A percentile compares a stretch with the other conserved stretches of the same genome.
phyloP scores from a whole-genome alignment of 2,797 vertebrate genomes.

The Sardinella longiceps region DNA sequence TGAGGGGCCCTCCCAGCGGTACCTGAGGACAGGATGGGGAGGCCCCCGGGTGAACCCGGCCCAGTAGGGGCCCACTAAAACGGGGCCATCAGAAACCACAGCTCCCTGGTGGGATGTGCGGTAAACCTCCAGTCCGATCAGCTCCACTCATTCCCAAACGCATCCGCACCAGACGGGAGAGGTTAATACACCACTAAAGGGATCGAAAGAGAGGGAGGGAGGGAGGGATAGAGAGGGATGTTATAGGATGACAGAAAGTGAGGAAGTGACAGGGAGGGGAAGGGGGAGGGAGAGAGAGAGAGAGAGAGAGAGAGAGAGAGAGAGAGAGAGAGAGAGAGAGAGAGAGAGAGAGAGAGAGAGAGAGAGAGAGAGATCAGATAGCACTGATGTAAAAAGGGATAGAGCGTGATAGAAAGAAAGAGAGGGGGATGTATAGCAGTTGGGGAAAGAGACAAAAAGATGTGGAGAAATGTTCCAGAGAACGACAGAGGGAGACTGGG shows the following conservation, averaged over 20 bases:
- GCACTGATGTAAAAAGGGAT: not conserved
- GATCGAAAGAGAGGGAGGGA: not conserved
- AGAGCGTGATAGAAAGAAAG: not conserved
- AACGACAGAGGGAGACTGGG: not conserved
- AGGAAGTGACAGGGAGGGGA: not conserved
- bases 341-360: not conserved
- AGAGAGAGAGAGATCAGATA: conserved; percentile 3
- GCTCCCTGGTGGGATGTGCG: not conserved
- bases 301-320: not conserved
- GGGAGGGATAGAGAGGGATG: not conserved
- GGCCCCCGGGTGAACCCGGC: not conserved
- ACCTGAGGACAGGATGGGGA: not conserved
- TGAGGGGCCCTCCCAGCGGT: not conserved
- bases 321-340: not conserved
- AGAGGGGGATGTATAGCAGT: not conserved
- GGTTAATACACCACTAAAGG: not conserved
- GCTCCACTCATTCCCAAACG: not conserved
- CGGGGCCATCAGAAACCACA: conserved; percentile 14
- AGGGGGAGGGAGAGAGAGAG: not conserved
- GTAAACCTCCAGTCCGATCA: not conserved
- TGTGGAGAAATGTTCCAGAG: not conserved
- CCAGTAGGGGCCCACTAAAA: not conserved
- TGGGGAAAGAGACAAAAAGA: not conserved
- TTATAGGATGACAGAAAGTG: not conserved
- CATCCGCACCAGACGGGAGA: not conserved